Evolutionary conservation across 2,888 invertebrate genomes (phyloP).

Genomic region (Conops quadrifasciatus): DNA sequence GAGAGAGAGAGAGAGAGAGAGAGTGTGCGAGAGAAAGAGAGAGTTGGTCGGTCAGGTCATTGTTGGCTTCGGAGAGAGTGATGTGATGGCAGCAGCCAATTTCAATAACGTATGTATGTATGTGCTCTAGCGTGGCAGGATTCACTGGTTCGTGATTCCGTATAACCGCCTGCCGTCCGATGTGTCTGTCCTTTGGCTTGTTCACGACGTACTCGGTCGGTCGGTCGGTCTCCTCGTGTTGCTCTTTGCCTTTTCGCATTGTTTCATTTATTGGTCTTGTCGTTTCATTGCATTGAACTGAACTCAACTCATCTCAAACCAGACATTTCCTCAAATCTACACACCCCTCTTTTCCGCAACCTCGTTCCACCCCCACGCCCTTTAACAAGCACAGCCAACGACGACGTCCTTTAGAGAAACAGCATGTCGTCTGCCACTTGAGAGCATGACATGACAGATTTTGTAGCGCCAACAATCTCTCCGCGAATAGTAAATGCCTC

Average conservation of each 20-base stretch:
- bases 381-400: not conserved
- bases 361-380: constrained; percentile 15
- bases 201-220: constrained; percentile 13
- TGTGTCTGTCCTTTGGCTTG: constrained; percentile 19
- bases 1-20: too few relatives aligned
- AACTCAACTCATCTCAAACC: not conserved
- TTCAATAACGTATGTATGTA: constrained; percentile 1
- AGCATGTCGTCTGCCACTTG: constrained; percentile 14
- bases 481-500: not conserved
- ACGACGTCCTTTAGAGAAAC: not conserved
- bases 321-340: not conserved
- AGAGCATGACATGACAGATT: constrained; percentile 20
- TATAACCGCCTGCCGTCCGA: not conserved
- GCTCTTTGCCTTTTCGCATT: not conserved
- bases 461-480: not conserved
- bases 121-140: not conserved
- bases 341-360: not conserved
- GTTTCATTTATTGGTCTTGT: constrained; percentile 1
- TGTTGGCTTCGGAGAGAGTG: too few relatives aligned
- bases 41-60: too few relatives aligned
- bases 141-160: not conserved
- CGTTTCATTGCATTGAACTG: not conserved
- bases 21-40: too few relatives aligned
- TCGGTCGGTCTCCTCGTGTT: not conserved
- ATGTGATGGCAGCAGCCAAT: not conserved